Percentiles rank a stretch among this genome's conserved stretches.
These are phyloP conservation scores for Phyllostomus discolor DNA, from an alignment of 2,113 vertebrate genomes.

Conservation along the genomic window DNA sequence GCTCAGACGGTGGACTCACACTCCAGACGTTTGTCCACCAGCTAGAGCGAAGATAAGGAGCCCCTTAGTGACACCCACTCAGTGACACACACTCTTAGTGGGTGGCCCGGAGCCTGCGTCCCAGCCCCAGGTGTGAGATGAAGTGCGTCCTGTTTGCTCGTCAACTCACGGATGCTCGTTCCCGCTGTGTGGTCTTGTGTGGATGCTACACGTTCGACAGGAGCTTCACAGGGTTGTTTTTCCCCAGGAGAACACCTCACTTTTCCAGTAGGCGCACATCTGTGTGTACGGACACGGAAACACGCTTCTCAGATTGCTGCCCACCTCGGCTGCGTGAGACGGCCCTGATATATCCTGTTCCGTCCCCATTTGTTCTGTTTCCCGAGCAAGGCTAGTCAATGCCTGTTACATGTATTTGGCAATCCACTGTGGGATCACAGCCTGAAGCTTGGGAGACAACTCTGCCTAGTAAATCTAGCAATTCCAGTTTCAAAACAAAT, in stretches of 20 bases:
- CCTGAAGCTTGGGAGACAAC: not conserved
- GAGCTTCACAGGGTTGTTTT: not conserved
- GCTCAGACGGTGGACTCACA: not conserved
- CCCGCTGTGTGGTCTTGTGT: not conserved
- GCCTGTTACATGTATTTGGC: not conserved
- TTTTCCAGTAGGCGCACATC: not conserved
- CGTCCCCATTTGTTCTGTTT: not conserved
- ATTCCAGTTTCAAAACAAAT: not conserved
- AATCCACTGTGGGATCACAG: not conserved
- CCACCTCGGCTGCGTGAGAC: not conserved
- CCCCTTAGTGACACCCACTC: not conserved
- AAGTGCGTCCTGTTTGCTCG: conserved; percentile 44
- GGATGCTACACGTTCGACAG: not conserved
- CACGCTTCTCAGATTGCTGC: not conserved
- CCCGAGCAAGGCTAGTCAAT: not conserved
- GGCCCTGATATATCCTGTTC: not conserved
- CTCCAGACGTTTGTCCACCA: not conserved
- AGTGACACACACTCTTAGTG: not conserved
- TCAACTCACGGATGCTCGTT: not conserved
- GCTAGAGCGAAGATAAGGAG: not conserved
- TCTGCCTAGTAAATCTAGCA: not conserved
- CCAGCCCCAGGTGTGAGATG: not conserved
- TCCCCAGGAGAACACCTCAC: not conserved
- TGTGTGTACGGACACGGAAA: not conserved
- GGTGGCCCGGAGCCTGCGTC: conserved; percentile 22